phyloP scores from a whole-genome alignment of 2,113 vertebrate genomes.

The Lichenostomus cassidix region DNA sequence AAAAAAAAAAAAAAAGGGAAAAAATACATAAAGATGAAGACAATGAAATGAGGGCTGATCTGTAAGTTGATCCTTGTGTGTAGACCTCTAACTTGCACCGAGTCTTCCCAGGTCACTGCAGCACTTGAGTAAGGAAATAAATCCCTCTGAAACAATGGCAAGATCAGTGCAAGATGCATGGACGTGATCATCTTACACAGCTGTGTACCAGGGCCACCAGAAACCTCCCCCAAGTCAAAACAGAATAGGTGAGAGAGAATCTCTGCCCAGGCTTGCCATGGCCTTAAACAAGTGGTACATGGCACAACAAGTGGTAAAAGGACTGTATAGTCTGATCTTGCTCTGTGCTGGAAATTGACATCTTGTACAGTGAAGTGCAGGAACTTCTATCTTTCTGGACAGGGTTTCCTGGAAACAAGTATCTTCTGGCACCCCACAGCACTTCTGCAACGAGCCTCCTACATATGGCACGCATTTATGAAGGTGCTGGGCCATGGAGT shows the following conservation, averaged over 20 bases:
- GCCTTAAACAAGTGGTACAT: background rate
- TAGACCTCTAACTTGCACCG: background rate
- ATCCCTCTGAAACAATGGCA: background rate
- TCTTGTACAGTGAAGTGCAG: background rate
- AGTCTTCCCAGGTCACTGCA: background rate
- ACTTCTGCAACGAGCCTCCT: background rate
- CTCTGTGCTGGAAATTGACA: background rate
- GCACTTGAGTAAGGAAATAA: background rate
- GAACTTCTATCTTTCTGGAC: background rate
- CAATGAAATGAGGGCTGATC: background rate
- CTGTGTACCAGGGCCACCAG: background rate
- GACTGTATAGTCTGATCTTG: background rate
- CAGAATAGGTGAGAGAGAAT: background rate
- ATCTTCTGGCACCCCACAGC: background rate
- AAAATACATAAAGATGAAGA: background rate
- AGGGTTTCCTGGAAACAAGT: background rate
- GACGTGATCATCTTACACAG: background rate
- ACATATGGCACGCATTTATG: background rate
- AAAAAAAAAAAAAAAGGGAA: too few species aligned
- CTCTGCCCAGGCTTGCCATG: background rate
- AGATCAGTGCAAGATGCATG: background rate
- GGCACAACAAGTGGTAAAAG: background rate
- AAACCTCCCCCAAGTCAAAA: background rate
- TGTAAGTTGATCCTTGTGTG: rapidly evolving
- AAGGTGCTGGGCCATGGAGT: background rate